These are phyloP conservation scores for Lithobates pipiens DNA, from an alignment of 2,797 vertebrate genomes.

Conservation along the genomic window DNA sequence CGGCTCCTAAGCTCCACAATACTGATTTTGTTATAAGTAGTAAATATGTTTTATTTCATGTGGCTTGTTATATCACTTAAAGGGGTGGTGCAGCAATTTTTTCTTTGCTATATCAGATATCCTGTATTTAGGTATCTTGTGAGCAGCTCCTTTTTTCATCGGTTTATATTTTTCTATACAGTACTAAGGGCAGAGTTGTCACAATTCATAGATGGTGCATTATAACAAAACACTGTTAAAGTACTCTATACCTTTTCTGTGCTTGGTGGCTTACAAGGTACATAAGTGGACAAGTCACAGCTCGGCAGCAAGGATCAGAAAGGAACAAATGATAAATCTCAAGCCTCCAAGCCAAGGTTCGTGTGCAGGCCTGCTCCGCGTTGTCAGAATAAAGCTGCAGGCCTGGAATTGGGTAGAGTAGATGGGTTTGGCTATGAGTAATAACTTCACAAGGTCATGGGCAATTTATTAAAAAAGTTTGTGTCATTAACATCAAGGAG, in stretches of 20 bases:
- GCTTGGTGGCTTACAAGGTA: conserved; percentile 15
- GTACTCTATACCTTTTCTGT: background rate
- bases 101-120: too few species aligned
- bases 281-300: conserved; percentile 41
- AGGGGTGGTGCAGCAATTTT: too few species aligned
- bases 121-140: too few species aligned
- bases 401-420: conserved; percentile 9
- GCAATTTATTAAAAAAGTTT: conserved; percentile 1
- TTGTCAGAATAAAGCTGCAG: conserved; percentile 20
- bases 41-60: too few species aligned
- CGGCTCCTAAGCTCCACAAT: too few species aligned
- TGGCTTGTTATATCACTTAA: too few species aligned
- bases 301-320: background rate
- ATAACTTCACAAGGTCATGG: conserved; percentile 7
- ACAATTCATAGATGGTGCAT: too few species aligned
- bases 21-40: too few species aligned
- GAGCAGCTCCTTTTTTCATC: too few species aligned
- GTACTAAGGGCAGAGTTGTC: too few species aligned
- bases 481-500: background rate
- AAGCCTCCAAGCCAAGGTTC: conserved; percentile 14
- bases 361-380: conserved; percentile 32
- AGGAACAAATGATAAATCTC: conserved; percentile 30
- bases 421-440: conserved; percentile 19
- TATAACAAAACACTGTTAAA: background rate
- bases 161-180: too few species aligned